Percentiles rank a stretch among this genome's conserved stretches.
phyloP scores from a whole-genome alignment of 2,113 vertebrate genomes.

The Ophthalmolycus amberensis region DNA sequence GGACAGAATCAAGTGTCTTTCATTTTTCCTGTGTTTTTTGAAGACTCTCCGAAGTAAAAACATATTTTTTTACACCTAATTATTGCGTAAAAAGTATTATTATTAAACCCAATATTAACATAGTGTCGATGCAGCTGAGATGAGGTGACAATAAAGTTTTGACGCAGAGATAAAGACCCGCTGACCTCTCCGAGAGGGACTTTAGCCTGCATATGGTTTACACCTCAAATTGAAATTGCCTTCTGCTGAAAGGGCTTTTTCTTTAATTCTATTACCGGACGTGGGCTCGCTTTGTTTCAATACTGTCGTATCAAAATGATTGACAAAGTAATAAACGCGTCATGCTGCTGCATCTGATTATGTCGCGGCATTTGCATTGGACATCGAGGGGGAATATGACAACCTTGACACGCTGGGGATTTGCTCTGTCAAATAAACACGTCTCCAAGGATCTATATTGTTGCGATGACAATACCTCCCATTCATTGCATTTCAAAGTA shows the following conservation, averaged over 20 bases:
- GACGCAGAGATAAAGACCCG: slow-evolving; percentile 29
- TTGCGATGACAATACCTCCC: slow-evolving; percentile 63
- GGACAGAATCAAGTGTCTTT: slow-evolving; percentile 49
- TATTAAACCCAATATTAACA: background rate
- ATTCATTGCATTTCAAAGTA: slow-evolving; percentile 61
- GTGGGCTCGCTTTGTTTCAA: slow-evolving; percentile 74
- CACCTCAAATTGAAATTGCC: slow-evolving; percentile 59
- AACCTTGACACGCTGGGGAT: slow-evolving; percentile 78
- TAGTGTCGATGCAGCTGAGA: slow-evolving; percentile 10
- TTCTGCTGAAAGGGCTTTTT: slow-evolving; percentile 51
- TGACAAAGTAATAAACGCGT: slow-evolving; percentile 83
- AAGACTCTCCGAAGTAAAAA: slow-evolving; percentile 5
- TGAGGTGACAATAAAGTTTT: slow-evolving; percentile 22
- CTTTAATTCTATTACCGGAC: slow-evolving; percentile 77
- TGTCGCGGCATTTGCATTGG: slow-evolving; percentile 77
- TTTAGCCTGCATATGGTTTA: slow-evolving; percentile 62
- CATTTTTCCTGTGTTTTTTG: slow-evolving; percentile 11
- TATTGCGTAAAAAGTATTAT: background rate
- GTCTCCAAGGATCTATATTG: slow-evolving; percentile 78
- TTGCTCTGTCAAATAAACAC: slow-evolving; percentile 81
- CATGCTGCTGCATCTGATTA: slow-evolving; percentile 81
- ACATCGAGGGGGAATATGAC: slow-evolving; percentile 76
- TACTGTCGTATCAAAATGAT: slow-evolving; percentile 78
- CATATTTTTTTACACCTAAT: background rate
- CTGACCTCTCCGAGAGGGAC: slow-evolving; percentile 51